Conservation (phyloP, 2,888 invertebrate species). For the Epinotia demarniana region DNA sequence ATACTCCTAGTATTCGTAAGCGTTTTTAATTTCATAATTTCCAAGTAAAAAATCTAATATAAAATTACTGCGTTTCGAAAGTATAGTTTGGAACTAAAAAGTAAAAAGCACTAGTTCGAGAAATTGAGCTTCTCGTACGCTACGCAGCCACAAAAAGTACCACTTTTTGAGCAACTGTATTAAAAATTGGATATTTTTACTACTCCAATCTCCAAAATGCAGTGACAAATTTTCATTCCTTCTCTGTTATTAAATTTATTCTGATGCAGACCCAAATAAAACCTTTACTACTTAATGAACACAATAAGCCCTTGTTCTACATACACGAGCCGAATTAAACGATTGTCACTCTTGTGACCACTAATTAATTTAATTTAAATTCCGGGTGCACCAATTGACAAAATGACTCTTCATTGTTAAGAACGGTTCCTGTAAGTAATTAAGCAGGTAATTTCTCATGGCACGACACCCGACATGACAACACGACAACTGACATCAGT, state of each 20-base stretch:
- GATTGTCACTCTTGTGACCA: constrained; percentile 42
- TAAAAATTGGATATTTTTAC: neutral
- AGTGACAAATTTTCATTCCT: neutral
- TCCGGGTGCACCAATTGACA: constrained; percentile 53
- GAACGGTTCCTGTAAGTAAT: constrained; percentile 63
- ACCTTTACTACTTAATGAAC: neutral
- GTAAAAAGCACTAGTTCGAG: too few relatives aligned
- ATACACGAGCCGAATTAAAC: constrained; percentile 35
- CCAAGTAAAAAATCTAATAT: too few relatives aligned
- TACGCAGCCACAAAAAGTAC: too few relatives aligned
- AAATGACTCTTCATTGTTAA: constrained; percentile 42
- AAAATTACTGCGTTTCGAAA: too few relatives aligned
- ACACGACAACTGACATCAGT: constrained; percentile 56
- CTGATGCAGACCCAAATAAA: neutral
- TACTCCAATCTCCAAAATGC: neutral
- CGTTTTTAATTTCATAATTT: too few relatives aligned
- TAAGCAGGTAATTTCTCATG: constrained; percentile 73
- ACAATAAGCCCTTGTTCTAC: constrained; percentile 16
- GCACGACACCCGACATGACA: constrained; percentile 62
- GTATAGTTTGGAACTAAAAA: too few relatives aligned
- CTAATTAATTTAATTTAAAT: constrained; percentile 45
- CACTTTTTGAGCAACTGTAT: too few relatives aligned
- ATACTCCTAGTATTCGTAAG: too few relatives aligned
- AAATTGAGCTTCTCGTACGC: too few relatives aligned
- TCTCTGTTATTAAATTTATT: neutral